Base-by-base conservation (phyloP, 2,113 vertebrate genomes). In the Odocoileus hemionus region DNA sequence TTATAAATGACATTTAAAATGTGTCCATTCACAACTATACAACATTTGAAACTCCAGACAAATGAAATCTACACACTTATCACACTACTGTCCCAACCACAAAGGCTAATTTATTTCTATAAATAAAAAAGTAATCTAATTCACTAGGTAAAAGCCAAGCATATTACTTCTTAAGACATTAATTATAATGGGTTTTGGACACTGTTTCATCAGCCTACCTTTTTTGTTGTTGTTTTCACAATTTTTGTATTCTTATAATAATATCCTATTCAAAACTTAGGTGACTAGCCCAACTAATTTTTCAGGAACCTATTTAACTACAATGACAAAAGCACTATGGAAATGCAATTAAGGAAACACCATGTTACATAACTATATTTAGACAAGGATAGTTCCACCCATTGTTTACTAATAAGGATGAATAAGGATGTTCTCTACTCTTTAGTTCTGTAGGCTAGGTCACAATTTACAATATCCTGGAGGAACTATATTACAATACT, bases 331-430 rank as follows among this genome's bases (percentile, higher is more conserved):
- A 91, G 88, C 47, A 58, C 39, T 86, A 80, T 97, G 92, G 91
- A 98, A 97, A 97, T 85, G 94, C 26, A 93, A 97, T 93, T 96
- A 97, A 95, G 89, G 50, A 96, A 95, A 7, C 43, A 58, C 33
- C 74, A 67, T 30, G 87, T 91, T 94, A 91, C 92, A 82, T 70
- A 30, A 86, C 83, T 89, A 50, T 60, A 74, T 19, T 86, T 8
- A 96, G 79, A 36, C 93, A 97, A 86, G 45, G 76, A 60, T 89
- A 94, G 97, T 7, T 36, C 82, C 85, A 90, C 82, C 92, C 96
- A 36, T 58, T 67, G 19, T 92, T 97, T 36, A 76, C 80, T 88
- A 43, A 85, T 52, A 89, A 94, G 87, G 58, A 70, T 82, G 33
- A 60, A 80, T 61, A 74, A 47, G n/a, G 54, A 79, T 61, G n/a